Conservation (phyloP, 2,797 vertebrate genomes). For the Vireo griseus region DNA sequence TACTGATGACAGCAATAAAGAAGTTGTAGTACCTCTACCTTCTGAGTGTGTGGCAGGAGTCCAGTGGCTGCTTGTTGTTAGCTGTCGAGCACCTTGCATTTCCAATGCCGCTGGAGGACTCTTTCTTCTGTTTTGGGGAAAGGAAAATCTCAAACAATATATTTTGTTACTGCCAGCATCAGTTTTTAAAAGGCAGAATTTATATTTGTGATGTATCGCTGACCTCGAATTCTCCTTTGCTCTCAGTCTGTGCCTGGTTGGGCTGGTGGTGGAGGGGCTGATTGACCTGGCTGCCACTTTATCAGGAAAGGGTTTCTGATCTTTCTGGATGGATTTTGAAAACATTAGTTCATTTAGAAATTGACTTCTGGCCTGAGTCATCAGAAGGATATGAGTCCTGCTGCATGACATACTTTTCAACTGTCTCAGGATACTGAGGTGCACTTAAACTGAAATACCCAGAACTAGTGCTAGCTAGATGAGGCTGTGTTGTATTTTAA, state of each 20-base stretch:
- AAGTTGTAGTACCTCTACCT: background rate
- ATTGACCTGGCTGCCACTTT: background rate
- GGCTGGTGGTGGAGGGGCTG: background rate
- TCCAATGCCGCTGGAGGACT: background rate
- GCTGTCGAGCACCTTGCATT: background rate
- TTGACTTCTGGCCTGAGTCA: background rate
- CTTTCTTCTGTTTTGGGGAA: background rate
- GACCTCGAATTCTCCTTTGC: fast-evolving
- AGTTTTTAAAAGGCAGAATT: background rate
- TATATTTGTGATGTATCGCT: background rate
- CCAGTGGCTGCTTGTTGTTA: fast-evolving
- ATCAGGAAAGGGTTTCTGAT: background rate
- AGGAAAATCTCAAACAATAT: background rate
- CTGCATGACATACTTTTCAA: fast-evolving
- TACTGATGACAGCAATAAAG: background rate
- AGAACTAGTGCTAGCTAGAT: background rate
- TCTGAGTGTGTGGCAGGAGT: background rate
- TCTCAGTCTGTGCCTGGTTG: background rate
- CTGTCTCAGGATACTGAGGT: background rate
- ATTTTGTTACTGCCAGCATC: background rate
- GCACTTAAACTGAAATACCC: background rate
- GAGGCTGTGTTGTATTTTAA: background rate
- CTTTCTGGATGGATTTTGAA: background rate
- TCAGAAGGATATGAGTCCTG: background rate
- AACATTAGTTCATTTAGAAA: background rate